Evolutionary conservation across 2,113 vertebrate genomes (phyloP), one percentile per base, ranked within the genome.

Genomic region (Neofelis nebulosa): DNA sequence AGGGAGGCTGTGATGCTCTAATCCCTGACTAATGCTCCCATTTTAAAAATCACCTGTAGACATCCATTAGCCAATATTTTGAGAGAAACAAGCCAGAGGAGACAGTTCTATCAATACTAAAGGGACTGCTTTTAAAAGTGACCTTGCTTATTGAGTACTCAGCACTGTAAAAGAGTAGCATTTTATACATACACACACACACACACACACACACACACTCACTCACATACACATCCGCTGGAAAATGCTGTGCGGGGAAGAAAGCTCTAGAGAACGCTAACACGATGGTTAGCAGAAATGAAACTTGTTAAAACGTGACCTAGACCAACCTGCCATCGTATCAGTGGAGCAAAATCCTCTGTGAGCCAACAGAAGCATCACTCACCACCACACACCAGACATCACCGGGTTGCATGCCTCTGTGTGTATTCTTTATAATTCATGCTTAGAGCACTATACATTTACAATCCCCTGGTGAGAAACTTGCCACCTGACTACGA

Each of bases 271-370:
- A 98, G 91, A 93, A 96, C 65, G 63, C 92, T 83, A 98, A 91
- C 61, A 95, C 0, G 12, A 92, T 92, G 92, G 83, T 82, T 96
- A 92, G 88, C 95, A 69, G 92, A 95, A 96, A 97, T 78, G 66
- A 89, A 96, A 96, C 95, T 97, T 98, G 95, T 96, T 97, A 97
- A 95, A 97, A 93, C 94, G 45, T 18, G 84, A 98, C 93, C 94
- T 88, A 95, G 84, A 81, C 41, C 71, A 95, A 89, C 87, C 80
- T 95, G 80, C 83, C 41, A 41, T 95, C 65, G 91, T 95, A 92
- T 96, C 89, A 90, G 73, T 65, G 29, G 29, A 96, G 33, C 10
- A 90, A 89, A 98, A 85, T 90, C 48, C 55, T 95, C 86, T 25
- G 27, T 84, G 86, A 97, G 68, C 50, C 89, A 38, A 66, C 21